Evolutionary conservation across 1,140 invertebrate genomes (phyloP).

Genomic region (Pectinophora gossypiella): DNA sequence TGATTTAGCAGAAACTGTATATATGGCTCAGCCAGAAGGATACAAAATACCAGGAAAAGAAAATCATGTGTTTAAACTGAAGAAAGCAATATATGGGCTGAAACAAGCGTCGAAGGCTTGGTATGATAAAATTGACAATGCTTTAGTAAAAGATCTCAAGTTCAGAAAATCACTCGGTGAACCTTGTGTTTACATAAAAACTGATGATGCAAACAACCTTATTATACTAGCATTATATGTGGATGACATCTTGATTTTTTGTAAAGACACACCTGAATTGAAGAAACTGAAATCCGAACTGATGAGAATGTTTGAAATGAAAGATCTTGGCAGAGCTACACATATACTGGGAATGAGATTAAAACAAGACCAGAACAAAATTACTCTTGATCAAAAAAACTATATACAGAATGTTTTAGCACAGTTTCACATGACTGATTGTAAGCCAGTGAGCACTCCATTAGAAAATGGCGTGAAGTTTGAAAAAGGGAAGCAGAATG

Average conservation of each 20-base stretch:
- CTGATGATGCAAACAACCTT: not conserved
- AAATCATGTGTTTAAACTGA: constrained; percentile 14
- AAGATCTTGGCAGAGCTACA: constrained; percentile 15
- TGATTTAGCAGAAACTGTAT: constrained; percentile 6
- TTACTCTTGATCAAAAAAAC: constrained; percentile 24
- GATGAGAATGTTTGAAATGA: constrained; percentile 22
- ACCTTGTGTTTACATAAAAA: constrained; percentile 10
- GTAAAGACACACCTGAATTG: constrained; percentile 12
- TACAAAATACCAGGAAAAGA: constrained; percentile 7
- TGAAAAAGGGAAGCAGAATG: not conserved
- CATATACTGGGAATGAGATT: constrained; percentile 21
- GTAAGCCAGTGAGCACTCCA: constrained; percentile 27
- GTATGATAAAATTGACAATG: constrained; percentile 8
- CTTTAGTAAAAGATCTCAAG: not conserved
- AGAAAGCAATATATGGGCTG: constrained; percentile 8
- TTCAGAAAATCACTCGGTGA: constrained; percentile 7
- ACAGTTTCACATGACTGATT: constrained; percentile 22
- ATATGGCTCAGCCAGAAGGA: constrained; percentile 7
- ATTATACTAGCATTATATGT: constrained; percentile 15
- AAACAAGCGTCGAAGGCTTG: constrained; percentile 7
- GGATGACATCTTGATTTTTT: constrained; percentile 16
- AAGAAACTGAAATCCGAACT: constrained; percentile 12
- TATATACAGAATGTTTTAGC: constrained; percentile 25
- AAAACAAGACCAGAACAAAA: constrained; percentile 13
- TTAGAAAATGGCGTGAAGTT: constrained; percentile 23